Evolutionary conservation across 2,113 vertebrate genomes (phyloP).

Genomic region (Ranitomeya imitator): DNA sequence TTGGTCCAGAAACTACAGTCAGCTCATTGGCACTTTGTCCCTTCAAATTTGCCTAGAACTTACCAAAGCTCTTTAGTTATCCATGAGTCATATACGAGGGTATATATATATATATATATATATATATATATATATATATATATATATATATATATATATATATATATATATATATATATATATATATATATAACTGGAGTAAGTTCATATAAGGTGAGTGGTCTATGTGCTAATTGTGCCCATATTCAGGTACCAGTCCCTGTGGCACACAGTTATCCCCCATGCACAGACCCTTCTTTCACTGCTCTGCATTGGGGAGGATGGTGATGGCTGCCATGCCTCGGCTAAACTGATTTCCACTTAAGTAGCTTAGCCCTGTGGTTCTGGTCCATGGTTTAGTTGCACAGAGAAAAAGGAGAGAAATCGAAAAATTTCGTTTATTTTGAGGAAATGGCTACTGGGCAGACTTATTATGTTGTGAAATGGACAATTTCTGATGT

Average conservation of each 20-base stretch:
- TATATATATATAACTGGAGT: too few relatives aligned
- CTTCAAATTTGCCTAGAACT: slow-evolving; percentile 56
- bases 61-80: slow-evolving; percentile 13
- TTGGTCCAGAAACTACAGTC: slow-evolving; percentile 25
- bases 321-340: slow-evolving; percentile 46
- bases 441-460: slow-evolving; percentile 62
- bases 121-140: background rate
- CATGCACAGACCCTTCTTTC: background rate
- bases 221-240: too few relatives aligned
- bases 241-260: too few relatives aligned
- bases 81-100: background rate
- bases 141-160: background rate
- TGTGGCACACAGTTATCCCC: background rate
- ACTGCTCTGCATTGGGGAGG: slow-evolving; percentile 1
- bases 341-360: slow-evolving; percentile 66
- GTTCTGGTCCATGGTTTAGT: slow-evolving; percentile 63
- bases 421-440: slow-evolving; percentile 47
- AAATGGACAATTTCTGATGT: slow-evolving; percentile 48
- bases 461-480: slow-evolving; percentile 61
- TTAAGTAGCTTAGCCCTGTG: slow-evolving; percentile 67
- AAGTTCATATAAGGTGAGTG: too few relatives aligned
- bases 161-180: too few relatives aligned
- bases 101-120: slow-evolving; percentile 7
- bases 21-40: slow-evolving; percentile 48
- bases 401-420: slow-evolving; percentile 26